phyloP scores from a whole-genome alignment of 2,797 vertebrate genomes.

The Macropus fuliginosus region DNA sequence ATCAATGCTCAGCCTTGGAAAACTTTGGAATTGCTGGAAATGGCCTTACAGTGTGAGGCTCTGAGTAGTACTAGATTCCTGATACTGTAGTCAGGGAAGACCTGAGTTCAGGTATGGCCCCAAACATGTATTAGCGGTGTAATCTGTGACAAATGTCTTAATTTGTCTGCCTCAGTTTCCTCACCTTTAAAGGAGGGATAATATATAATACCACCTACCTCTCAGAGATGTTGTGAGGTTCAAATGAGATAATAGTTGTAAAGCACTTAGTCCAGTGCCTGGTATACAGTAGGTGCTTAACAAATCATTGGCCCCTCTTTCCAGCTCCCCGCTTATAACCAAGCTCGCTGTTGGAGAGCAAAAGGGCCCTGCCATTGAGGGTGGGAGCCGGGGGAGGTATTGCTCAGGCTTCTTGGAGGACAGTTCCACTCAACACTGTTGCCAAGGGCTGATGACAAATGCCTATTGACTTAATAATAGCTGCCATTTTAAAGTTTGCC shows the following conservation, averaged over 20 bases:
- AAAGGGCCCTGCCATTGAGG: not conserved
- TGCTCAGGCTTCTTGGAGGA: not conserved
- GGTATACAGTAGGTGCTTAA: not conserved
- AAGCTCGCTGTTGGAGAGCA: not conserved
- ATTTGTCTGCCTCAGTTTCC: not conserved
- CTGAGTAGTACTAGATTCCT: not conserved
- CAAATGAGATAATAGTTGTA: not conserved
- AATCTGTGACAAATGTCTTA: not conserved
- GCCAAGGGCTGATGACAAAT: not conserved
- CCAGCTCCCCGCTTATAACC: not conserved
- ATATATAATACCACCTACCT: not conserved
- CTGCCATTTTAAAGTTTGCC: not conserved
- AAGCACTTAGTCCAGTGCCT: not conserved
- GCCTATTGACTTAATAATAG: not conserved
- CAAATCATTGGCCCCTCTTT: not conserved
- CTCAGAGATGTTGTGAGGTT: not conserved
- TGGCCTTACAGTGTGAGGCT: not conserved
- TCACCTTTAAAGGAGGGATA: not conserved
- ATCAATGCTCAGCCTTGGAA: not conserved
- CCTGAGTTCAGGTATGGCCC: not conserved
- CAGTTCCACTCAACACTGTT: not conserved
- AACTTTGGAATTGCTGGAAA: not conserved
- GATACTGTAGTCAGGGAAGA: not conserved
- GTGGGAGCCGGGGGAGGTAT: not conserved
- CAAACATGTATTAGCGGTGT: not conserved